Evolutionary conservation across 2,888 invertebrate genomes (phyloP), one percentile per base, ranked within the genome.

Genomic region (Fragum sueziense): DNA sequence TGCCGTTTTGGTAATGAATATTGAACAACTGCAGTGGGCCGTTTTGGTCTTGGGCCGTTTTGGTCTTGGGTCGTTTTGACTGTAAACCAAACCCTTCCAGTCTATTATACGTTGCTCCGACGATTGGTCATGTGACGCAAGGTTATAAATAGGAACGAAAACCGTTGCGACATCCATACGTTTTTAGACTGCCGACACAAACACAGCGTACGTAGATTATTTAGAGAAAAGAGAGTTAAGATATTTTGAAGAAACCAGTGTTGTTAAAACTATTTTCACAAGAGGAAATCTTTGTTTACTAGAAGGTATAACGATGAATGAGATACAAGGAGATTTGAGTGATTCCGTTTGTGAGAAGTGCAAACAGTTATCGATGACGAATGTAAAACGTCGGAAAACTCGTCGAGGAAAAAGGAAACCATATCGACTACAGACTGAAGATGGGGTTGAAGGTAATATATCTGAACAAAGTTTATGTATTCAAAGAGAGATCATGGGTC

Each of bases 91-190:
- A 6, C 37, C 37, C 47, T 14, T n/a, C 47, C 47, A 47, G 47
- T 47, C 47, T 47, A 47, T n/a, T 4, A 14, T 47, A 70, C 79
- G 83, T 83, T 31, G 51, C 57, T 34, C 47, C 29, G 81, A 86
- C 86, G 86, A 85, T 74, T 31, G n/a, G 67, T 80, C 85, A 86
- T 77, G 80, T 86, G 86, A 76, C 47, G 27, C 22, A 25, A 67
- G 62, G 71, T 20, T 79, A 80, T 73, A 82, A 70, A 70, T 52
- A 70, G 65, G 34, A 20, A 27, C 20, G 37, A 22, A 37, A 31
- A 47, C 27, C 70, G 51, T 57, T 57, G 57, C 74, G 68, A 68
- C 68, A 68, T 20, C n/a, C 1, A 7, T 25, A 68, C 41, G 67
- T 74, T 67, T 22, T n/a, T n/a, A n/a, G n/a, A n/a, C n/a, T n/a